Base-by-base conservation (phyloP, 2,888 invertebrate genomes). In the Rhynchonema sp. region DNA sequence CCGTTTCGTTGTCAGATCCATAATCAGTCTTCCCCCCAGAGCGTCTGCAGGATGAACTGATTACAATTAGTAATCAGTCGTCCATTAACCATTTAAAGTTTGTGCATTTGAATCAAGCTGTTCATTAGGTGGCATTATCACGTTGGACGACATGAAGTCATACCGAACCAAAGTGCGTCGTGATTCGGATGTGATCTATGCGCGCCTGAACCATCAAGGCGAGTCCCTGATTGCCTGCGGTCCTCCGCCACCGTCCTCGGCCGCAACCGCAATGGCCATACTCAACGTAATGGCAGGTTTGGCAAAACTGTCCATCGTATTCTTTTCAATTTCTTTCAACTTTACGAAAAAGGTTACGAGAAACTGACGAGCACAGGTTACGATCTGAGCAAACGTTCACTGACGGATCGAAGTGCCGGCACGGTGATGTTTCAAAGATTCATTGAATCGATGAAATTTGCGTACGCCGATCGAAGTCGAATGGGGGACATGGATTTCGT, bases 361-460 rank as follows among this genome's bases (percentile, higher is more conserved):
- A 59, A 55, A 20, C 20, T 38, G 9, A 38, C 38, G 38, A 13
- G 20, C 20, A 20, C 38, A 38, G 38, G 38, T 20, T 38, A 38
- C 38, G 38, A 38, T 38, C 38, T 9, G 20, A 38, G 20, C 38
- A 20, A 20, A 38, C 20, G 38, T 13, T 13, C 9, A 38, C 38
- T 38, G 38, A 38, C 9, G 20, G 20, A 9, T 9, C 38, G 9
- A 20, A 38, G 20, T 20, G 68, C 66, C 54, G 64, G 67, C 59
- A 62, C 65, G 26, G 64, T 72, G 0, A 84, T 85, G 1, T 85
- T 85, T 79, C 94, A 96, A 67, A 82, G 87, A 63, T 79, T 90
- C 64, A 77, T 86, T 13, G 94, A 96, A 74, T 81, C 85, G 2
- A 86, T 88, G 74, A 96, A 96, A 74, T 91, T 84, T 77, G 89